Conservation (phyloP, 2,113 vertebrate genomes). For the Dasyprocta punctata region DNA sequence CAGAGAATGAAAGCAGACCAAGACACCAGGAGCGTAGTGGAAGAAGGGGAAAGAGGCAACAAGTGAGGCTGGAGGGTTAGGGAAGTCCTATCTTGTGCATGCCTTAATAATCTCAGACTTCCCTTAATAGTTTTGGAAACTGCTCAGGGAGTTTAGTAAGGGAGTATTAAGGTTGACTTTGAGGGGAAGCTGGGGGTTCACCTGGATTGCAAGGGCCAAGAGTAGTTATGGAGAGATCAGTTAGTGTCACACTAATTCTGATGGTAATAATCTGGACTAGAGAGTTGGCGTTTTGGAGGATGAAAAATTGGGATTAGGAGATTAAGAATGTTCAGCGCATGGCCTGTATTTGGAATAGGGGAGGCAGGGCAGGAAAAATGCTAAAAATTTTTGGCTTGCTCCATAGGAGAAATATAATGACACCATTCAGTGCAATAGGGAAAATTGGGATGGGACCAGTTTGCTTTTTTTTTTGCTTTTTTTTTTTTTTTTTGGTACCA, state of each 20-base stretch:
- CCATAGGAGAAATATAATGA: not conserved
- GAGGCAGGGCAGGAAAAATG: not conserved
- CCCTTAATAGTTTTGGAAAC: not conserved
- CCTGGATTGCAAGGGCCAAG: not conserved
- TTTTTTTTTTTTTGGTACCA: no score
- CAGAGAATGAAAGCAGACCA: not conserved
- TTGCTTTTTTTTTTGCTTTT: no score
- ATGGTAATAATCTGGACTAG: not conserved
- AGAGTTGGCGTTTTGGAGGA: not conserved
- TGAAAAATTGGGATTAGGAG: not conserved
- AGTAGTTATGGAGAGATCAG: not conserved
- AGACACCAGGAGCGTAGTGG: not conserved
- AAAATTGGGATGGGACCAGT: not conserved
- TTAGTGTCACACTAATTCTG: not conserved
- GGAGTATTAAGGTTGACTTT: not conserved
- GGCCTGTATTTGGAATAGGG: not conserved
- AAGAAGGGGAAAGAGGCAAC: not conserved
- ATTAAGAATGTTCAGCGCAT: conserved; percentile 4
- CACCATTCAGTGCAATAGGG: not conserved
- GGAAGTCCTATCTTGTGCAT: not conserved
- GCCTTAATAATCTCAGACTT: conserved; percentile 9
- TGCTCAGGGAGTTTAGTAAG: not conserved
- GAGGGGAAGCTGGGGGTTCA: not conserved
- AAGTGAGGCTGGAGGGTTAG: not conserved
- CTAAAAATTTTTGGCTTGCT: conserved; percentile 36